Percentiles rank a stretch among this genome's conserved stretches.
Conservation (phyloP, 2,797 vertebrate species). For the Leptodactylus fallax region DNA sequence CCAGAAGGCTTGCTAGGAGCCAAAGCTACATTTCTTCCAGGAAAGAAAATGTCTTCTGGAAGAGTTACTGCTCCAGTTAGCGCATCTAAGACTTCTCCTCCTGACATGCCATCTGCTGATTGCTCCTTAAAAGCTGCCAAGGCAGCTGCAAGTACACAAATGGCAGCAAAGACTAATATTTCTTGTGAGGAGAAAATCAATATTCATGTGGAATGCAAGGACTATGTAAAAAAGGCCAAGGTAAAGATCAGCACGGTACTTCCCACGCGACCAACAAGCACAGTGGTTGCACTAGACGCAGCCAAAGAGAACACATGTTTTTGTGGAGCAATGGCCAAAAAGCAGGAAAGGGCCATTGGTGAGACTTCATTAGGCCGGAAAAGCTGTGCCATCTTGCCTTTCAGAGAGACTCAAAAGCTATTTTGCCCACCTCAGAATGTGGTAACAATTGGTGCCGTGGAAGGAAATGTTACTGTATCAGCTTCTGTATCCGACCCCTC, state of each 20-base stretch:
- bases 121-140: constrained; percentile 89
- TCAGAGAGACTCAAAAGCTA: constrained; percentile 82
- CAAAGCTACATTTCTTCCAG: constrained; percentile 78
- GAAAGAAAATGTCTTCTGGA: constrained; percentile 77
- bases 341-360: constrained; percentile 74
- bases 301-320: constrained; percentile 80
- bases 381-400: constrained; percentile 75
- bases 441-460: constrained; percentile 71
- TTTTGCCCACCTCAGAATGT: constrained; percentile 75
- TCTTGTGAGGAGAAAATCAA: constrained; percentile 81
- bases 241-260: constrained; percentile 86
- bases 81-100: constrained; percentile 77
- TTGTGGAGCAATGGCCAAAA: constrained; percentile 77
- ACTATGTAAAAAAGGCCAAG: constrained; percentile 96
- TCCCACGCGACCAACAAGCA: constrained; percentile 75
- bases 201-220: constrained; percentile 80
- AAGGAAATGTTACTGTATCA: constrained; percentile 76
- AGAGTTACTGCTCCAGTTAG: constrained; percentile 77
- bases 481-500: constrained; percentile 77
- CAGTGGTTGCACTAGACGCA: constrained; percentile 75
- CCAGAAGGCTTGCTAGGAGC: constrained; percentile 82
- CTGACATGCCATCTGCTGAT: constrained; percentile 81
- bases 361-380: constrained; percentile 69
- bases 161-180: constrained; percentile 85
- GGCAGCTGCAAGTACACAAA: constrained; percentile 90